A percentile compares a stretch with the other conserved stretches of the same genome.
phyloP scores from a whole-genome alignment of 2,797 vertebrate genomes.

The Lateolabrax maculatus region DNA sequence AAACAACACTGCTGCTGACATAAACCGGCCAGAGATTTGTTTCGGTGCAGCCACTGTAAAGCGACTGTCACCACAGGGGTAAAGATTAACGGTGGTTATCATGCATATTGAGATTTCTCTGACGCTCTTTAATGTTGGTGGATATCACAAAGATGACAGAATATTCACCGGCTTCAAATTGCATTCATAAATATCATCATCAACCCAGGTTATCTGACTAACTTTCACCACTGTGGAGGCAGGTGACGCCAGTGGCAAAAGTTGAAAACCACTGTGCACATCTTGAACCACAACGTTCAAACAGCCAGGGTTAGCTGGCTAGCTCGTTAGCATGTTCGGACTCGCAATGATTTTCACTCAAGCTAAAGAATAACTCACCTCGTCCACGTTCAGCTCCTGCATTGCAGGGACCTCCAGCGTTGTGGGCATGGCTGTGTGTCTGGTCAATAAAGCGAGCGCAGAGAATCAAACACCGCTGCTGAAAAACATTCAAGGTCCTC shows the following conservation, averaged over 20 bases:
- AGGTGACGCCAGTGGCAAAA: neutral
- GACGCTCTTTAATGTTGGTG: neutral
- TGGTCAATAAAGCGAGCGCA: slow-evolving; percentile 18
- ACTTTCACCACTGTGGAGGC: neutral
- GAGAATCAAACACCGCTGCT: slow-evolving; percentile 19
- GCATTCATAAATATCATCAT: neutral
- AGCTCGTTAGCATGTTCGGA: slow-evolving; percentile 47
- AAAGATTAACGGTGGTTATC: fast-evolving
- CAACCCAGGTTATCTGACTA: fast-evolving
- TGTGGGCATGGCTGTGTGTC: slow-evolving; percentile 85
- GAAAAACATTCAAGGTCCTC: slow-evolving; percentile 75
- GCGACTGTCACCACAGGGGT: too few species aligned
- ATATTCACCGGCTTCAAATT: neutral
- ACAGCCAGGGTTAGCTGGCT: slow-evolving; percentile 52
- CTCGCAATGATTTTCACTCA: neutral
- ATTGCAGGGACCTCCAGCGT: slow-evolving; percentile 85
- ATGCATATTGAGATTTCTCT: neutral
- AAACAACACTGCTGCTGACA: slow-evolving; percentile 14
- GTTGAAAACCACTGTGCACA: neutral
- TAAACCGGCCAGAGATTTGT: neutral
- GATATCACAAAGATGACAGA: neutral
- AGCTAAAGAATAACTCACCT: slow-evolving; percentile 84
- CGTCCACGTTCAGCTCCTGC: slow-evolving; percentile 91
- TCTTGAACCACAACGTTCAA: neutral
- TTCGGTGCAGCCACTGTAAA: neutral